These are phyloP conservation scores for Danaus plexippus DNA, from an alignment of 1,140 invertebrate species.

Conservation along the genomic window DNA sequence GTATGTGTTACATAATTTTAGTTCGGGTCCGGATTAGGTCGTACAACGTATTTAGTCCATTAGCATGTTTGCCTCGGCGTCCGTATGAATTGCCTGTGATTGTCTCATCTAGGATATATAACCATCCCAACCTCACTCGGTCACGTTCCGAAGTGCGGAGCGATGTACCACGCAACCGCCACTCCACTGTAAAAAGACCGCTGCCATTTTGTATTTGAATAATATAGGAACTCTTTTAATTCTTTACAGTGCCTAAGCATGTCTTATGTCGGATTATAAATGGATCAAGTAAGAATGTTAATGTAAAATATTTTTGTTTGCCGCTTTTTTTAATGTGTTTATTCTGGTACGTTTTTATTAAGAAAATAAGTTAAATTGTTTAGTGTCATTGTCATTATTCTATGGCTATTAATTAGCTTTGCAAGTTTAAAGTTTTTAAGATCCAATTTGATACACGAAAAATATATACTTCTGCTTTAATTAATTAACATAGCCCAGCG, in stretches of 20 bases:
- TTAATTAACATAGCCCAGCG: no score
- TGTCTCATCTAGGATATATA: conserved; percentile 27
- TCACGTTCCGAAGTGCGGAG: conserved; percentile 66
- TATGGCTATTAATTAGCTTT: background rate
- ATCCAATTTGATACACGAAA: background rate
- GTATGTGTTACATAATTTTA: background rate
- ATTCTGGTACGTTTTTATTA: no score
- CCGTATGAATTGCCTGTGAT: conserved; percentile 13
- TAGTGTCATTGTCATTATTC: no score
- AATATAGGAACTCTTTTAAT: conserved; percentile 57
- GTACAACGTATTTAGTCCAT: conserved; percentile 14
- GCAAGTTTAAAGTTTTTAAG: conserved; percentile 4
- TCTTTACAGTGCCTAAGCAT: conserved; percentile 24
- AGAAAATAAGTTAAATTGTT: no score
- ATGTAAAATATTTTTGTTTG: no score
- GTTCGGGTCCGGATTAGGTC: conserved; percentile 10
- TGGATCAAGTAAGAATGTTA: no score
- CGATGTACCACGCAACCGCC: conserved; percentile 62
- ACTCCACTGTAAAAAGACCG: conserved; percentile 51
- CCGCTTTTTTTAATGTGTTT: no score
- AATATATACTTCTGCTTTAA: conserved; percentile 2
- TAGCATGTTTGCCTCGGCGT: conserved; percentile 12
- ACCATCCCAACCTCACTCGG: conserved; percentile 39
- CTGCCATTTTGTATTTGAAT: conserved; percentile 52
- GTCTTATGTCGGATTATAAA: background rate